Evolutionary conservation across 2,888 invertebrate species (phyloP), one percentile per base, ranked within the genome.

Genomic region (Slavum lentiscoides): DNA sequence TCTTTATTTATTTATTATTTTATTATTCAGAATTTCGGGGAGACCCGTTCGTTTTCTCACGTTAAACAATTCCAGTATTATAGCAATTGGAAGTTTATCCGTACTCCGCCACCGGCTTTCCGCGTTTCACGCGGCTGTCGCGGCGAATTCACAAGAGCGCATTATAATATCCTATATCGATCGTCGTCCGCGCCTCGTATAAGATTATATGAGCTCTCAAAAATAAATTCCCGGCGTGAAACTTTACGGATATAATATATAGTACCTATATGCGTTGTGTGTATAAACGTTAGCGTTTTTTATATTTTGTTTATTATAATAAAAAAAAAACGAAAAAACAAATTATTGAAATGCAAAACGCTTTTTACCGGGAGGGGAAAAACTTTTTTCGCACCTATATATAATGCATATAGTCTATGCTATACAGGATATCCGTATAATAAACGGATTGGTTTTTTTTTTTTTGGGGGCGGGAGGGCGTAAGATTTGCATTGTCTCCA

Each of bases 181-280:
- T 76, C 68, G 77, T 69, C 59, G 61, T 11, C 21, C 17, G 77
- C n/a, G n/a, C n/a, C n/a, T n/a, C 69, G n/a, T 49, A 49, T 49
- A 49, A 77, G 76, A 77, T 69, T 69, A 77, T 69, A 77, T 69
- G 69, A 77, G 69, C 61, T 77, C 53, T 77, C 37, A 62, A 77
- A 49, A 77, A 61, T 70, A 49, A 77, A 61, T 70, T 77, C 53
- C 61, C 69, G 61, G 53, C 19, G 69, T 69, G 68, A 77, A 62
- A 68, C 69, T 53, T 69, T 77, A 53, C 21, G 37, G 59, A 76
- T 59, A 58, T 11, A 11, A n/a, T 66, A 55, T 74, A 66, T 37
- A 17, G 21, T 66, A 21, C 17, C n/a, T 61, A n/a, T 8, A 9
- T 66, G 11, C n/a, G n/a, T 64, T 43, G 19, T 55, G 8, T 55